These are phyloP conservation scores for Callospermophilus lateralis DNA, from an alignment of 2,113 vertebrate species.

Conservation along the genomic window DNA sequence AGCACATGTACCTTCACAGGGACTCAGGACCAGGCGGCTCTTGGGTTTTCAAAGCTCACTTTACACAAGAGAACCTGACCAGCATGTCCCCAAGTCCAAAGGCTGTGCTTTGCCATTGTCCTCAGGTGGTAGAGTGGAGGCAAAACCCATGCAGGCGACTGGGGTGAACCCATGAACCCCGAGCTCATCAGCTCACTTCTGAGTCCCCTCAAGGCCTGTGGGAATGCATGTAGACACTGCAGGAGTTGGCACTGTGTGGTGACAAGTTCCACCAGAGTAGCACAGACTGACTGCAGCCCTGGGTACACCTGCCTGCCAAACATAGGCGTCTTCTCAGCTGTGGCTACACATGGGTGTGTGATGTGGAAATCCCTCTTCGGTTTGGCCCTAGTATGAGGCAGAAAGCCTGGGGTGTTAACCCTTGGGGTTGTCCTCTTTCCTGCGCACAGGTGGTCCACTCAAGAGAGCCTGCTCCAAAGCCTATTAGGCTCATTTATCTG, in stretches of 20 bases:
- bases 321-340: background rate
- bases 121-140: background rate
- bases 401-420: too few relatives aligned
- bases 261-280: background rate
- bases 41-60: background rate
- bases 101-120: background rate
- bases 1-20: background rate
- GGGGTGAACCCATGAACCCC: rapidly evolving
- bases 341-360: background rate
- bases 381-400: rapidly evolving
- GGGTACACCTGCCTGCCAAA: background rate
- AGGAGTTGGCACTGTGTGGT: background rate
- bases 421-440: background rate
- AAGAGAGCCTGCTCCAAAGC: background rate
- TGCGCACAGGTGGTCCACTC: background rate
- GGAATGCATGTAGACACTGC: background rate
- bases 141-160: background rate
- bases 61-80: too few relatives aligned
- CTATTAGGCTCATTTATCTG: background rate
- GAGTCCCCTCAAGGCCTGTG: background rate
- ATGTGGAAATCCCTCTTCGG: background rate
- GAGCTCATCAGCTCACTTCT: background rate
- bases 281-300: background rate
- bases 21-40: background rate
- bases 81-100: rapidly evolving